phyloP scores from a whole-genome alignment of 37 sponge, comb jelly and placozoan species.

The Agelas oroides region DNA sequence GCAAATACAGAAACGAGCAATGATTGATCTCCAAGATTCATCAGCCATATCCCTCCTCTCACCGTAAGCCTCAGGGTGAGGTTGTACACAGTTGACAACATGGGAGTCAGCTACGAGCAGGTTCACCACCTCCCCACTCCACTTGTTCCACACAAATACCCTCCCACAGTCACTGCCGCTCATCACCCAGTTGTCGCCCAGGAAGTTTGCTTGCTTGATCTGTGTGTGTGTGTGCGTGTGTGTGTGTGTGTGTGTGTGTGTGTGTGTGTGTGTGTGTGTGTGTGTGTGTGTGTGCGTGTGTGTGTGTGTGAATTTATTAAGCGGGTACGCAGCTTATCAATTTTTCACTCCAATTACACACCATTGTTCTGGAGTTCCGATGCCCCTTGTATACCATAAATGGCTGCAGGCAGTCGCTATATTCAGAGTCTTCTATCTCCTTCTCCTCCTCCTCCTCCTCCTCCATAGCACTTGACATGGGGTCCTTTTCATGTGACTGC shows the following conservation, averaged over 20 bases:
- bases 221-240: slow-evolving; percentile 13
- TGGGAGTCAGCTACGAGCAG: slow-evolving; percentile 79
- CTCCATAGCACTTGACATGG: neutral
- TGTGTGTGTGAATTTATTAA: neutral
- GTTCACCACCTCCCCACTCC: slow-evolving; percentile 81
- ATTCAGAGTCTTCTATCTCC: neutral
- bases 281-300: neutral
- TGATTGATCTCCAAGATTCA: neutral
- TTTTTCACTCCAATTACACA: slow-evolving; percentile 16
- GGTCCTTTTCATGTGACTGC: slow-evolving; percentile 21
- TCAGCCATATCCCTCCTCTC: too few species aligned
- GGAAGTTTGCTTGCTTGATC: slow-evolving; percentile 94
- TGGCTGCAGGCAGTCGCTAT: neutral
- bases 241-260: too few species aligned
- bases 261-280: neutral
- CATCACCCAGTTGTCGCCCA: slow-evolving; percentile 79
- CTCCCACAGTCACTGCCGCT: slow-evolving; percentile 96
- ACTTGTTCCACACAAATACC: slow-evolving; percentile 92
- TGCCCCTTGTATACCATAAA: slow-evolving; percentile 84
- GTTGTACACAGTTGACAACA: slow-evolving; percentile 97
- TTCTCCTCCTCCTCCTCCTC: neutral
- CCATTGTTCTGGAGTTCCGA: slow-evolving; percentile 89
- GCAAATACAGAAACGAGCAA: neutral
- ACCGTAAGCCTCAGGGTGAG: slow-evolving; percentile 84
- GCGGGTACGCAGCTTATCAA: neutral